Conservation (phyloP, 2,797 vertebrate genomes). For the Perodicticus potto region DNA sequence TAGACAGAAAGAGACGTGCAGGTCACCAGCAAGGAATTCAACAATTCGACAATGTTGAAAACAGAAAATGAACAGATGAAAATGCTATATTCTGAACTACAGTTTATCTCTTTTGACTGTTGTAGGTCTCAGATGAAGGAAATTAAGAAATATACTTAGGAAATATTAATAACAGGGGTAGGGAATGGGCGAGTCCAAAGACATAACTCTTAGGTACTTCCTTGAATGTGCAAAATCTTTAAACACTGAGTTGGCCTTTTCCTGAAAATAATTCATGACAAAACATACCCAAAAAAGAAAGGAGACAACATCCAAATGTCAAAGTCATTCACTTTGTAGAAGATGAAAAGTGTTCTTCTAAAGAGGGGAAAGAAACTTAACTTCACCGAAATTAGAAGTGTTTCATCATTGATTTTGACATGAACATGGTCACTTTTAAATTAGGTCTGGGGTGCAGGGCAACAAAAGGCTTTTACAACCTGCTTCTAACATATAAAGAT, state of each 20-base stretch:
- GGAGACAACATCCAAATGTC: conserved; percentile 58
- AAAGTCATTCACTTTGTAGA: conserved; percentile 47
- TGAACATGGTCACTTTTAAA: neutral
- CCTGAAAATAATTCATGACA: conserved; percentile 55
- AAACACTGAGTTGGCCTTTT: conserved; percentile 34
- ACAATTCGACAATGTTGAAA: neutral
- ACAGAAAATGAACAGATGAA: neutral
- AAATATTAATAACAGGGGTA: neutral
- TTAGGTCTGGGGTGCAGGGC: neutral
- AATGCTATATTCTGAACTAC: neutral
- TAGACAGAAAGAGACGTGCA: neutral
- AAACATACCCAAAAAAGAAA: conserved; percentile 43
- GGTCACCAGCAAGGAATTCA: neutral
- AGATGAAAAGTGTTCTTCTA: conserved; percentile 49
- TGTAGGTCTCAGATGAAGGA: neutral
- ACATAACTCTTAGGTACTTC: neutral
- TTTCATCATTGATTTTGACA: conserved; percentile 51
- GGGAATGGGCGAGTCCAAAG: neutral
- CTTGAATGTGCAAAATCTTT: conserved; percentile 47
- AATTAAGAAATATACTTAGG: neutral
- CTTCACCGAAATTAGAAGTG: conserved; percentile 27
- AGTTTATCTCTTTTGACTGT: neutral
- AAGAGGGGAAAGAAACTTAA: neutral
- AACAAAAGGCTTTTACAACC: conserved; percentile 27
- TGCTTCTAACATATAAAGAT: neutral